Base-by-base conservation (phyloP, 2,797 vertebrate genomes). In the Aplochiton taeniatus region DNA sequence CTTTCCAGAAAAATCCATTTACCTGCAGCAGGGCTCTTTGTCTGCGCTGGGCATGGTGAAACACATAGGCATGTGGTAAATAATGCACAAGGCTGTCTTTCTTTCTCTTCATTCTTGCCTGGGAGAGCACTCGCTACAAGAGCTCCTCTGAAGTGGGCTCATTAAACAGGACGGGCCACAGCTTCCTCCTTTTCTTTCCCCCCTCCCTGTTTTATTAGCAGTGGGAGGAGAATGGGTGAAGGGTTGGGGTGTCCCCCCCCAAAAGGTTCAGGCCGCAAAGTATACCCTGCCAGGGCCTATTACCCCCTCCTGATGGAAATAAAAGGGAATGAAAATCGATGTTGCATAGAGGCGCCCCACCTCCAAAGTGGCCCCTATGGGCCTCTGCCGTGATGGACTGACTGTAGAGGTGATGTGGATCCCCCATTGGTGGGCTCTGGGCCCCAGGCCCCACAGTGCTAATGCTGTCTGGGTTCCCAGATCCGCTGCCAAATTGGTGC, bases 31-130 rank as follows among this genome's bases (percentile, higher is more conserved):
- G 77, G 60, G 66, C 16, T 49, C 79, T 88, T 88, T 88, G 83
- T 89, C 84, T 87, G 78, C 16, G 11, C 59, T 68, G 74, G 79
- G 77, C 65, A 73, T 65, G 47, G 76, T 50, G 54, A 64, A 72
- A 74, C 67, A 65, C 67, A 65, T 75, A 80, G 85, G 76, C 69
- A 54, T 74, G 68, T 85, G 80, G 86, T 92, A 90, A 92, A 93
- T 94, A 93, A 92, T 92, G 87, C 89, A 93, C 79, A 76, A 82
- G 76, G 69, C 76, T 83, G 67, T 69, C 56, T 68, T 76, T 69
- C 56, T 41, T 49, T 63, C 31, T 42, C 74, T 80, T 69, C 61
- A 72, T 77, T 79, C 70, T 81, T 83, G 83, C 76, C 68, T 85
- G 73, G 70, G 73, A 76, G 8, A 49, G 46, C 17, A 79, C 74